Evolutionary conservation across 2,888 invertebrate genomes (phyloP), one percentile per base, ranked within the genome.

Genomic region (Neuroscelio doddi): DNA sequence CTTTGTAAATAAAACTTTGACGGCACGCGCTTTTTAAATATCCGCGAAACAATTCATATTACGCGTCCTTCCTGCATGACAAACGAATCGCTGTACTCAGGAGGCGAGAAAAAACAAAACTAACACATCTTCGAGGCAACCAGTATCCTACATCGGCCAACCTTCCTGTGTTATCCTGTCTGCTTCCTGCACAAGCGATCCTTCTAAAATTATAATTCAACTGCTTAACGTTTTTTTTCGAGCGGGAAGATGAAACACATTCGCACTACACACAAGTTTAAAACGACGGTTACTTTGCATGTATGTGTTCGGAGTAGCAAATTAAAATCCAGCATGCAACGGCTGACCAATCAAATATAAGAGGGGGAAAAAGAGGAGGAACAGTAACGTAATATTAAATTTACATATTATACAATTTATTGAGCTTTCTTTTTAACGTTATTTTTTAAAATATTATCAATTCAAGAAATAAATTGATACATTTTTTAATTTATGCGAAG

Each of bases 171-270:
- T 32, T 32, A 1, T 38, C n/a, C 21, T 17, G 38, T 12, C 16
- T 9, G 17, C 21, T 38, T 38, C 38, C 17, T 38, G 15, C 17
- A 38, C 57, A 51, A 64, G 47, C 39, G 64, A 34, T 47, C 44
- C 36, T 24, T 12, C 51, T 52, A 52, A 57, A 57, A 64, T 57
- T 53, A 52, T 44, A 30, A 53, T 64, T 64, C 64, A 57, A 41
- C 30, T n/a, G 30, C 24, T 34, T 52, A 64, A 64, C 64, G 64
- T 57, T 29, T 58, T 58, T n/a, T 58, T 47, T 52, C 17, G 57
- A 63, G 52, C 47, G 44, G 27, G 52, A 49, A 53, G 49, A 38
- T 56, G 52, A 39, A 46, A 34, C 34, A 10, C 9, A 29, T 27
- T 16, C 17, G 63, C 64, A 57, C 51, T 57, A 51, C 64, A 51